Base-by-base conservation (phyloP, 2,113 vertebrate species). In the Tonatia bakeri region DNA sequence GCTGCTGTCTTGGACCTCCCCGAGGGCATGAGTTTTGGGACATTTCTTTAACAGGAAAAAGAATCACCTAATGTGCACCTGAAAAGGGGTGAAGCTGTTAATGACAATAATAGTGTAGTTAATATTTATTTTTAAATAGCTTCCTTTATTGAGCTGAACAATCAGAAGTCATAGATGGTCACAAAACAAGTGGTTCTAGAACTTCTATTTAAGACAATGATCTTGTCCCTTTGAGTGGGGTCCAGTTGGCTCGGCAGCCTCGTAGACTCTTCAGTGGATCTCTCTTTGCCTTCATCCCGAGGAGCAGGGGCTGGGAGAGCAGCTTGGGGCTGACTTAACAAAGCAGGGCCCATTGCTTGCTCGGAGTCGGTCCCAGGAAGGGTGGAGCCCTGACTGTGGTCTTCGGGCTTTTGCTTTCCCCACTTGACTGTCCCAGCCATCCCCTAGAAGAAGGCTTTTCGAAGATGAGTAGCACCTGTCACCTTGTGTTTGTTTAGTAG, bases 231-330 rank as follows among this genome's bases (percentile, higher is more conserved):
- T 92, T 50, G 4, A 85, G 75, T 6, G 54, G 20, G 10, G 56
- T 31, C 77, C 43, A 5, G 14, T 15, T 54, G 33, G 2, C 9
- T 3, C 15, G 50, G 7, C 22, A 69, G 77, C 54, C 10, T 15
- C 3, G 1, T 1, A 22, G 16, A 1, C 4, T 45, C n/a, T 59
- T 70, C 8, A 4, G 0, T 14, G 28, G 26, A 1, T 40, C 13
- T 26, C 47, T 75, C 67, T 13, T 0, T 76, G 52, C 36, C 56
- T 75, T 89, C 52, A 13, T 31, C 47, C 7, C 70, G 45, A 0
- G 36, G 45, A n/a, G 24, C 28, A 52, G n/a, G 19, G 54, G 28
- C 33, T 54, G 64, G 47, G 87, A 43, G 26, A 87, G 54, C 36
- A 52, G 56, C 64, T 17, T 43, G 70, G 69, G 40, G 80, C 24